Base-by-base conservation (phyloP, 2,888 invertebrate genomes). In the Heliconius hortense region DNA sequence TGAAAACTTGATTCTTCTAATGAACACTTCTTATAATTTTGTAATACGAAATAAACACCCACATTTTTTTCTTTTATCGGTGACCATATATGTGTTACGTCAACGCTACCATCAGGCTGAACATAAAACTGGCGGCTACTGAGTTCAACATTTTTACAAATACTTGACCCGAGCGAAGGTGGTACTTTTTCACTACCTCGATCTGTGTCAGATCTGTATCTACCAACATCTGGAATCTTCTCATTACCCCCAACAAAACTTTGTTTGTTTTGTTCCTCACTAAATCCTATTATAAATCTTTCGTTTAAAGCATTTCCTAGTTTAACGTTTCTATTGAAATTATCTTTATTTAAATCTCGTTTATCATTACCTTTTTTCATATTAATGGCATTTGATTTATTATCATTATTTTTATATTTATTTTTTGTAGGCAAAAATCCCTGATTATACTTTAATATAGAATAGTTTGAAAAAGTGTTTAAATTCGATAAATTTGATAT, bases 281-380 rank as follows among this genome's bases (percentile, higher is more conserved):
- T 86, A 21, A 77, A 68, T 1, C 90, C 91, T 72, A 92, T 86
- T 13, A 89, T 80, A 26, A 84, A 80, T 2, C 82, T 85, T 81
- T 94, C 93, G 79, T 92, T 92, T 71, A 94, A 83, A 15, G 90
- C 90, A 77, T 93, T 93, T 0, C 91, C 92, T 77, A 93, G 83
- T 83, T 93, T 94, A 0, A 93, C 84, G n/a, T 86, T 84, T 77
- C 89, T 89, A 71, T 91, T 80, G 78, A 93, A 92, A 78, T 82
- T 84, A 26, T 79, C 81, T 77, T 82, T 82, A 5, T 26, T 74
- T 48, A 78, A 74, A 28, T 59, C 56, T 39, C 78, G 70, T 76
- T 80, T 79, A 8, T 71, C 73, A 79, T 83, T 78, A 35, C 24
- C 72, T 56, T 79, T 80, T 39, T 76, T 48, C 78, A 67, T 74